Percentiles rank a stretch among this genome's conserved stretches.
phyloP scores from a whole-genome alignment of 2,113 vertebrate species.

The Athene cunicularia region DNA sequence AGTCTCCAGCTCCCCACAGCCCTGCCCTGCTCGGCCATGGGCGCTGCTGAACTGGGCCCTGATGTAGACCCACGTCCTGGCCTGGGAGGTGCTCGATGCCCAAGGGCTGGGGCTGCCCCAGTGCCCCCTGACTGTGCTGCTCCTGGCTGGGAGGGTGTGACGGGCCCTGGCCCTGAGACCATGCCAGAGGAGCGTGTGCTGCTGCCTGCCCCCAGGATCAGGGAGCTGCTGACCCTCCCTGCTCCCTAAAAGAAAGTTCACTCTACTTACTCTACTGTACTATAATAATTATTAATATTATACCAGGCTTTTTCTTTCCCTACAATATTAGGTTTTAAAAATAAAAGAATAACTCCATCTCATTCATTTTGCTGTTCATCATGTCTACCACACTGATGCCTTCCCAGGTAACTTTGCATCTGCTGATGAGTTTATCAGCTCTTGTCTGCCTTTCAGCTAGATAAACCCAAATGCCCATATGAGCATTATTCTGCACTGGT shows the following conservation, averaged over 20 bases:
- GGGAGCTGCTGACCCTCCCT: background rate
- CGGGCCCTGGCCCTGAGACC: background rate
- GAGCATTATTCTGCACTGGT: background rate
- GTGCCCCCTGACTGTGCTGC: background rate
- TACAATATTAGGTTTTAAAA: background rate
- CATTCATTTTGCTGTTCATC: background rate
- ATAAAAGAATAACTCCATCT: background rate
- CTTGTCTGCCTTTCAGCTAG: background rate
- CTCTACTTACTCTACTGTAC: background rate
- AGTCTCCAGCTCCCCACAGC: background rate
- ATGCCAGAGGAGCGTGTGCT: background rate
- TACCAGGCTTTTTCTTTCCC: background rate
- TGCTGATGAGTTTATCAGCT: background rate
- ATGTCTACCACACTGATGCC: background rate
- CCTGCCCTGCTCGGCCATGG: background rate
- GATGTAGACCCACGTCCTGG: rapidly evolving
- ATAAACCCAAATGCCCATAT: background rate
- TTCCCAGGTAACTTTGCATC: background rate
- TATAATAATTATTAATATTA: background rate
- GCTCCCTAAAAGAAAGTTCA: background rate
- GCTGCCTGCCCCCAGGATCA: background rate
- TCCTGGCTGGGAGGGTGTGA: background rate
- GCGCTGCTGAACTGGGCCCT: rapidly evolving
- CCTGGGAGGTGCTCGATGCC: background rate
- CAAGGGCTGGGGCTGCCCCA: background rate